These are phyloP conservation scores for Chrysolina oricalcia DNA, from an alignment of 2,888 invertebrate species.

Conservation along the genomic window DNA sequence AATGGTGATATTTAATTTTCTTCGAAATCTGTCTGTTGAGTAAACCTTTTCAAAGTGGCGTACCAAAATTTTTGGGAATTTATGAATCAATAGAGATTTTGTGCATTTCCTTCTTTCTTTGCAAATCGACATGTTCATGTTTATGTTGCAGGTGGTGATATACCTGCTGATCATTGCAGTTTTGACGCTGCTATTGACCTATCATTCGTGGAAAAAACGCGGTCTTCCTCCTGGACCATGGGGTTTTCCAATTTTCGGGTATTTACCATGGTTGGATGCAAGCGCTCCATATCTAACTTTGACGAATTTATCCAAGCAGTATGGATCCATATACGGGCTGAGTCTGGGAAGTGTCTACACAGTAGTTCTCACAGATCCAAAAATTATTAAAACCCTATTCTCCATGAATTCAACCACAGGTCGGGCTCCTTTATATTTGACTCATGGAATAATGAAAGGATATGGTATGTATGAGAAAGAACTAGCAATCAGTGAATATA, in stretches of 20 bases:
- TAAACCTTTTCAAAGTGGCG: no score
- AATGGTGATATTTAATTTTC: no score
- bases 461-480: constrained; percentile 79
- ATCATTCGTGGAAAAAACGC: constrained; percentile 59
- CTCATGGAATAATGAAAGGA: constrained; percentile 91
- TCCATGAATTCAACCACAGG: constrained; percentile 83
- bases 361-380: constrained; percentile 85
- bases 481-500: no score
- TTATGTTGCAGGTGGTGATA: constrained; percentile 58
- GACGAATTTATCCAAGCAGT: constrained; percentile 78
- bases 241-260: constrained; percentile 86
- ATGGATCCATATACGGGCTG: constrained; percentile 84
- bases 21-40: no score
- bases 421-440: constrained; percentile 86
- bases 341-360: constrained; percentile 84
- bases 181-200: constrained; percentile 44
- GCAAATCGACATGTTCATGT: no score
- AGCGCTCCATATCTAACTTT: constrained; percentile 82
- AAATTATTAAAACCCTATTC: constrained; percentile 82
- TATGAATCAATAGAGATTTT: no score
- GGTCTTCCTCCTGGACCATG: constrained; percentile 85
- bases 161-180: constrained; percentile 42
- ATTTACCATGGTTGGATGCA: constrained; percentile 82
- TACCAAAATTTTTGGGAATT: no score
- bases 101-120: no score